phyloP scores from a whole-genome alignment of 2,888 invertebrate species.

The Zelleria hepariella region DNA sequence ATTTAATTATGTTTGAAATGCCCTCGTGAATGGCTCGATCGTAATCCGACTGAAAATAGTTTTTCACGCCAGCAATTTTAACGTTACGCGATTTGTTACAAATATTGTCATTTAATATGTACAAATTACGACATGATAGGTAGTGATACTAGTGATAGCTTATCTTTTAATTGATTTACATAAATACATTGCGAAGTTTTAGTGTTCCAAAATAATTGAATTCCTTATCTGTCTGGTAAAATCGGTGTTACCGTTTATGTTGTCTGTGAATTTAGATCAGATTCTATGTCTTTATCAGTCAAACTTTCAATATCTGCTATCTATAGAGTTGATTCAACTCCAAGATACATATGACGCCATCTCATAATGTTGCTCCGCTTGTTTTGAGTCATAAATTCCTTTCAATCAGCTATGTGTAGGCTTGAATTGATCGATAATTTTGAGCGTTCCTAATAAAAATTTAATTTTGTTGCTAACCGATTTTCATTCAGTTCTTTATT shows the following conservation, averaged over 20 bases:
- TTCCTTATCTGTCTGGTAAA: neutral
- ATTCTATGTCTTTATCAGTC: neutral
- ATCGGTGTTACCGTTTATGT: neutral
- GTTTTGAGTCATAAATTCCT: neutral
- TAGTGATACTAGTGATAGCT: neutral
- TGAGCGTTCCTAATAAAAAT: neutral
- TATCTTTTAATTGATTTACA: neutral
- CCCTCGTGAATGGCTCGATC: too few species aligned
- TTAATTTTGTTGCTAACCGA: too few species aligned
- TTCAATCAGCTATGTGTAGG: neutral
- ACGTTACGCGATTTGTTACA: too few species aligned
- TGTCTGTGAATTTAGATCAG: neutral
- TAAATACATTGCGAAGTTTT: neutral
- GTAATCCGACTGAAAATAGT: neutral
- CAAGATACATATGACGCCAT: neutral
- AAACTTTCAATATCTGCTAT: neutral
- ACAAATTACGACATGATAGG: neutral
- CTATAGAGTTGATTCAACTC: neutral
- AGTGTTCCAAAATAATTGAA: neutral
- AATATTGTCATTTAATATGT: neutral
- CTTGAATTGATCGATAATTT: neutral
- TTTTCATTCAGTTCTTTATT: too few species aligned
- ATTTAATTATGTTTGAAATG: too few species aligned
- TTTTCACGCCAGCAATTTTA: too few species aligned
- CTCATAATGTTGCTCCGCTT: neutral